Conservation (phyloP, 2,888 invertebrate genomes). For the Capitulum mitella region DNA sequence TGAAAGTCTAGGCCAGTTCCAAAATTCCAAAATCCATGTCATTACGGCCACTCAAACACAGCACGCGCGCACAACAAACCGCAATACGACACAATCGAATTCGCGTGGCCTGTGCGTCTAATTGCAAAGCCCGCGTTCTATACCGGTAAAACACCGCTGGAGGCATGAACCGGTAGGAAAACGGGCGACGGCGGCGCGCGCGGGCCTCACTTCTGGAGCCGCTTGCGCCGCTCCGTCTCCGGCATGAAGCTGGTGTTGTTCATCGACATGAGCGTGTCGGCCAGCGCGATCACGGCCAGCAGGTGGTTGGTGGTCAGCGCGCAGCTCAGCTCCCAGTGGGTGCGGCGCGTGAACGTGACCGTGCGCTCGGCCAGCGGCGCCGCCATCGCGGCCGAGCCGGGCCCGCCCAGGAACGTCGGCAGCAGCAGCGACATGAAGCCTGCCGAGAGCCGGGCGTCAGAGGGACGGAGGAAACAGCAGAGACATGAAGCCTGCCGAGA, state of each 20-base stretch:
- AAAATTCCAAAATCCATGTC: too few relatives aligned
- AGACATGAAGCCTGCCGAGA: background rate
- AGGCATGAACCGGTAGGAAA: too few relatives aligned
- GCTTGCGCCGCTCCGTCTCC: conserved; percentile 64
- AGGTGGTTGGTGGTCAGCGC: conserved; percentile 76
- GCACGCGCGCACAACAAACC: too few relatives aligned
- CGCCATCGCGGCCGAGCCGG: conserved; percentile 30
- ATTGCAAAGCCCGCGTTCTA: too few relatives aligned
- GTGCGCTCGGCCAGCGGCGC: conserved; percentile 8
- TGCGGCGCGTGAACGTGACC: conserved; percentile 62
- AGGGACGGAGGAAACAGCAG: conserved; percentile 29
- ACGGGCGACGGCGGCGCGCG: too few relatives aligned
- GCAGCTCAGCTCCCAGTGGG: conserved; percentile 81
- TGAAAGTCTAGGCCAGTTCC: too few relatives aligned
- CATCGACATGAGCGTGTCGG: conserved; percentile 97
- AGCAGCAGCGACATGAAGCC: conserved; percentile 45
- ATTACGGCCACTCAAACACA: too few relatives aligned
- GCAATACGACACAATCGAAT: too few relatives aligned
- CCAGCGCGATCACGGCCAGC: conserved; percentile 83
- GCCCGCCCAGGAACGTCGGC: conserved; percentile 36
- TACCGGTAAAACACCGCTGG: too few relatives aligned
- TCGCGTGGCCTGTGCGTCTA: too few relatives aligned
- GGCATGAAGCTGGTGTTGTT: conserved; percentile 88
- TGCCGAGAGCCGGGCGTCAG: too few relatives aligned
- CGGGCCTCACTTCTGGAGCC: conserved; percentile 33